These are phyloP conservation scores for Chironomus tentans DNA, from an alignment of 2,888 invertebrate species.

Conservation along the genomic window DNA sequence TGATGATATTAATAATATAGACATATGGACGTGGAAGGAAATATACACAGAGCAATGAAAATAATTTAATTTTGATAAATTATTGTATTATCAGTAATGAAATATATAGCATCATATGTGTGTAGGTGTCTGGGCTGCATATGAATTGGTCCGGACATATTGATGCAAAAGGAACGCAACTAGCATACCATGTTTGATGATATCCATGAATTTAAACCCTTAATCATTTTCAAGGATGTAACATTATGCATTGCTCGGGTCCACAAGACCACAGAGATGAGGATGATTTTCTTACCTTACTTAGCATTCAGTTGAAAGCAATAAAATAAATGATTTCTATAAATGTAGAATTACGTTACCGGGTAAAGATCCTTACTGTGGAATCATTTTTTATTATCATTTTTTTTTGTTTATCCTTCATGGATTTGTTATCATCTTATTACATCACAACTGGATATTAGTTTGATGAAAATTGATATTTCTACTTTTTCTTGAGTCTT, in stretches of 20 bases:
- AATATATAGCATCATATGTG: background rate
- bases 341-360: constrained; percentile 20
- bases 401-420: no score
- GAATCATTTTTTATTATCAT: background rate
- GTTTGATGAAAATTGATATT: no score
- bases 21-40: constrained; percentile 14
- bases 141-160: no score
- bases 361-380: background rate
- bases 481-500: no score
- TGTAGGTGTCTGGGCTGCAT: no score
- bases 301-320: constrained; percentile 26
- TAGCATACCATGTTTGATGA: no score
- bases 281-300: constrained; percentile 9
- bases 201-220: no score
- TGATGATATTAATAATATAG: constrained; percentile 14
- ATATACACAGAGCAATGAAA: background rate
- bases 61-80: constrained; percentile 28
- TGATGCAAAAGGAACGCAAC: no score
- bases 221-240: background rate
- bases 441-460: no score
- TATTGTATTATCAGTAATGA: constrained; percentile 11
- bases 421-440: no score
- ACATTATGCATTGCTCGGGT: no score
- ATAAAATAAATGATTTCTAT: constrained; percentile 27
- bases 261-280: background rate